Conservation (phyloP, 1,140 invertebrate species). For the Lepeophtheirus salmonis region DNA sequence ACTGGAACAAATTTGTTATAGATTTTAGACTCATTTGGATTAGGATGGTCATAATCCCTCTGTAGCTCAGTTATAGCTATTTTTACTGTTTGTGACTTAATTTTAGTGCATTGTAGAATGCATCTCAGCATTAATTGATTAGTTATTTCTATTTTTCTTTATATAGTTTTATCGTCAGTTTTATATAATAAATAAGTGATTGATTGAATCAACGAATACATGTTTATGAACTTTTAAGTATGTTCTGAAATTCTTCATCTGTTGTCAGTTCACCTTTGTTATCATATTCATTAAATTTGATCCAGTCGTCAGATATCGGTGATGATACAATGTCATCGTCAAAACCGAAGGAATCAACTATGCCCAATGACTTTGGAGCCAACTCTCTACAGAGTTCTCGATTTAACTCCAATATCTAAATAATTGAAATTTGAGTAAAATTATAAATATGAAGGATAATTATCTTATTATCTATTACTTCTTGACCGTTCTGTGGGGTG, state of each 20-base stretch:
- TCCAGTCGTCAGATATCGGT: conserved; percentile 23
- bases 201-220: too few species aligned
- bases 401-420: conserved; percentile 7
- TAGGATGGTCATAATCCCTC: too few species aligned
- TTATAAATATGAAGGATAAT: not conserved
- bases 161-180: too few species aligned
- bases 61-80: too few species aligned
- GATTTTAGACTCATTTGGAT: too few species aligned
- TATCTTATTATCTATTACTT: conserved; percentile 15
- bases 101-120: too few species aligned
- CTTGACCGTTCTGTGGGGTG: conserved; percentile 5
- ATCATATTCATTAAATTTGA: conserved; percentile 22
- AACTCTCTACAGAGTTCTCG: conserved; percentile 21
- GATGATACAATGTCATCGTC: conserved; percentile 21
- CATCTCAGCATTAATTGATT: too few species aligned
- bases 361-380: conserved; percentile 19
- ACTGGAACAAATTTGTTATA: too few species aligned
- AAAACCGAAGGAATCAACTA: conserved; percentile 22
- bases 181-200: too few species aligned
- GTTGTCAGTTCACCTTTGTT: conserved; percentile 21
- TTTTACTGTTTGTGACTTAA: too few species aligned
- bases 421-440: not conserved
- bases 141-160: too few species aligned
- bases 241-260: conserved; percentile 11
- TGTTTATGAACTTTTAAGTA: not conserved